Percentiles rank a stretch among this genome's conserved stretches.
Evolutionary conservation across 2,888 invertebrate species (phyloP).

Genomic region (Idaea biselata): DNA sequence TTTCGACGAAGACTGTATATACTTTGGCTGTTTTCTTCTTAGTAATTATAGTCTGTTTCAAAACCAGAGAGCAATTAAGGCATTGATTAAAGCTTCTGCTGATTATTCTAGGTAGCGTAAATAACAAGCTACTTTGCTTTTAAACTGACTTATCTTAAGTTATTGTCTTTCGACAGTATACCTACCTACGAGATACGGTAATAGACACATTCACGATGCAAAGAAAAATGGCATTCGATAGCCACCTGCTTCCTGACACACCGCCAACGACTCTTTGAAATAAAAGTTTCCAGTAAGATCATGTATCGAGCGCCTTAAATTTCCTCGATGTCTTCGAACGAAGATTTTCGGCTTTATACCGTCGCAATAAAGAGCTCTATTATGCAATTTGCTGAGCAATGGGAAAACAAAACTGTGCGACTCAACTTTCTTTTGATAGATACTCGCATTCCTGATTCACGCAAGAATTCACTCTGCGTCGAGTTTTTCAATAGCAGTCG

Average conservation of each 20-base stretch:
- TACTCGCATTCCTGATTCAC: conserved; percentile 53
- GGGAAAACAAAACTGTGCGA: conserved; percentile 33
- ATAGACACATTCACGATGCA: conserved; percentile 35
- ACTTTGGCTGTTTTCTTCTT: not conserved
- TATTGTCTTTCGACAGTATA: not conserved
- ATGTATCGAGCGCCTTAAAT: conserved; percentile 40
- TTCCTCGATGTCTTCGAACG: conserved; percentile 20
- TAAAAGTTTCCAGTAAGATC: conserved; percentile 58
- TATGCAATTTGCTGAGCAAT: conserved; percentile 18
- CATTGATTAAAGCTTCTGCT: no score
- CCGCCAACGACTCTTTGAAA: conserved; percentile 40
- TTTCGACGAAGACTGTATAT: conserved; percentile 16
- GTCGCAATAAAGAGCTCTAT: conserved; percentile 29
- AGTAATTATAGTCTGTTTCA: not conserved
- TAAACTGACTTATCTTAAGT: not conserved
- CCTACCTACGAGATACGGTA: conserved; percentile 29
- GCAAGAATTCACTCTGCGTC: conserved; percentile 54
- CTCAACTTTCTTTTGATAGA: conserved; percentile 49
- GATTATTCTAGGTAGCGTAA: no score
- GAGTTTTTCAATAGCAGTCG: conserved; percentile 57
- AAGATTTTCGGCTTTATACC: conserved; percentile 38
- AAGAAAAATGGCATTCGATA: conserved; percentile 35
- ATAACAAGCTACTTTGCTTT: no score
- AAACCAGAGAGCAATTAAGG: not conserved
- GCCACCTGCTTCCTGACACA: conserved; percentile 34